Evolutionary conservation across 2,888 invertebrate species (phyloP).

Genomic region (Stegophylla sp.): DNA sequence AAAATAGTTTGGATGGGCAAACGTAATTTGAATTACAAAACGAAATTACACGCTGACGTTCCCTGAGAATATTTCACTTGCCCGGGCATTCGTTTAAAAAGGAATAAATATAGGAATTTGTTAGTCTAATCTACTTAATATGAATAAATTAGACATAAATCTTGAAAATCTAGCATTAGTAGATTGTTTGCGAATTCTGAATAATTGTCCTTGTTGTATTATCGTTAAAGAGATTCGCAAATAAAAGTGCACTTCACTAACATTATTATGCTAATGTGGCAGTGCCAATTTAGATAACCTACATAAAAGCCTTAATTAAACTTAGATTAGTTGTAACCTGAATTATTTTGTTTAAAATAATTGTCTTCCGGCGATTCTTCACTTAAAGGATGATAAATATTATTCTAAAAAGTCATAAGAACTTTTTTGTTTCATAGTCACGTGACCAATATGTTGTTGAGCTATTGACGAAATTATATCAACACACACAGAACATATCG

Average conservation of each 20-base stretch:
- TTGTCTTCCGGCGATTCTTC: slow-evolving; percentile 31
- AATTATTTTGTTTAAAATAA: slow-evolving; percentile 29
- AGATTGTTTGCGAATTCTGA: slow-evolving; percentile 49
- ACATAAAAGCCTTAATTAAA: slow-evolving; percentile 23
- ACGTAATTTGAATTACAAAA: too few relatives aligned
- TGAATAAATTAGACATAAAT: slow-evolving; percentile 53
- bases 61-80: background rate
- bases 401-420: background rate
- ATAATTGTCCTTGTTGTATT: slow-evolving; percentile 38
- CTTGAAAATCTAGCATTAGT: slow-evolving; percentile 32
- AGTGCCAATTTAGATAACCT: slow-evolving; percentile 56
- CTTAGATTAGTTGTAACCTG: slow-evolving; percentile 15
- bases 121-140: background rate
- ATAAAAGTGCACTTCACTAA: slow-evolving; percentile 28
- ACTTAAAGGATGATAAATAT: too few relatives aligned
- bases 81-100: background rate
- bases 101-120: background rate
- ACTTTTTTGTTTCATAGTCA: too few relatives aligned
- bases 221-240: slow-evolving; percentile 48
- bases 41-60: background rate
- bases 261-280: slow-evolving; percentile 28
- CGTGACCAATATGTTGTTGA: too few relatives aligned
- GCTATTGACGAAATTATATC: too few relatives aligned
- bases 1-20: too few relatives aligned
- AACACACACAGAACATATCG: too few relatives aligned